Evolutionary conservation across 1,140 invertebrate genomes (phyloP).

Genomic region (Pseudachorutes palmiensis): DNA sequence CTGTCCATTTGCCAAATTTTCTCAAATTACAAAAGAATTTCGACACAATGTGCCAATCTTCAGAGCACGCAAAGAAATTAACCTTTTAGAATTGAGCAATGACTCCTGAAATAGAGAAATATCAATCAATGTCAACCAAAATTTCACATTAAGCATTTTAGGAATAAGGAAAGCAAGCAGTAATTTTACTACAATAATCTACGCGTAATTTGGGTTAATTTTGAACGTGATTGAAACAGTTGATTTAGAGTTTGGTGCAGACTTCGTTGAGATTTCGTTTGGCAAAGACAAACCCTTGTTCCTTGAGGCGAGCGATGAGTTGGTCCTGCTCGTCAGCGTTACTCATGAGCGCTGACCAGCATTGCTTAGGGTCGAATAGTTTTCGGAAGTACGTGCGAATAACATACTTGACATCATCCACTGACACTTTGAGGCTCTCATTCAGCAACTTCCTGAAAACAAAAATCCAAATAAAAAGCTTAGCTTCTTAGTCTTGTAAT

Average conservation of each 20-base stretch:
- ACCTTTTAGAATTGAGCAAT: too few species aligned
- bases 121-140: too few species aligned
- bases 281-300: constrained; percentile 13
- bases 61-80: too few species aligned
- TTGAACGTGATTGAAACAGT: neutral
- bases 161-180: too few species aligned
- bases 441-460: constrained; percentile 53
- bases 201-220: neutral
- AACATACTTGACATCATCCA: constrained; percentile 56
- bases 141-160: too few species aligned
- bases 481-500: neutral
- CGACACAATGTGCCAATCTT: too few species aligned
- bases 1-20: too few species aligned
- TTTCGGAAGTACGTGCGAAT: constrained; percentile 59
- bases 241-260: constrained; percentile 20
- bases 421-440: constrained; percentile 57
- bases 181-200: too few species aligned
- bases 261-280: constrained; percentile 19
- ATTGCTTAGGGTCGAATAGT: constrained; percentile 52
- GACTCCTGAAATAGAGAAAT: too few species aligned
- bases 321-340: constrained; percentile 17
- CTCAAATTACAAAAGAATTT: too few species aligned
- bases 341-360: constrained; percentile 42
- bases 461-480: constrained; percentile 1
- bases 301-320: constrained; percentile 5